Percentiles rank a stretch among this genome's conserved stretches.
These are phyloP conservation scores for Lutjanus campechanus DNA, from an alignment of 2,797 vertebrate genomes.

Conservation along the genomic window DNA sequence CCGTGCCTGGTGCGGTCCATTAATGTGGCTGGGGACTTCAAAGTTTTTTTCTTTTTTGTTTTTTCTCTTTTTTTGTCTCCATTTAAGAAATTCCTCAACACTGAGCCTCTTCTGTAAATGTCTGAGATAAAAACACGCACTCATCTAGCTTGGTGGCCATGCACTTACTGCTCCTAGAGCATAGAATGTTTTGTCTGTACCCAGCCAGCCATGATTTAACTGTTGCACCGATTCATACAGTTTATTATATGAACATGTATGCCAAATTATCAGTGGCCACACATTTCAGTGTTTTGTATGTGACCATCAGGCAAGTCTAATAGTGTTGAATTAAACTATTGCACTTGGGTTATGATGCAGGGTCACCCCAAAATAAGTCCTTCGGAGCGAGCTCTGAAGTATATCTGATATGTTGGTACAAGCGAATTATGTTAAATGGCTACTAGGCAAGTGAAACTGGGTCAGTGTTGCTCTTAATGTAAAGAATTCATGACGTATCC, in stretches of 20 bases:
- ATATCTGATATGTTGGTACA: slow-evolving; percentile 40
- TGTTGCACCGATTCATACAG: slow-evolving; percentile 44
- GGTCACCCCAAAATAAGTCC: slow-evolving; percentile 29
- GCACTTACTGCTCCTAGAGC: slow-evolving; percentile 72
- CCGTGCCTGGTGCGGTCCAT: slow-evolving; percentile 77
- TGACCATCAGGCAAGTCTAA: slow-evolving; percentile 35
- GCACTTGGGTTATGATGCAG: slow-evolving; percentile 31
- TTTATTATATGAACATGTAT: slow-evolving; percentile 37
- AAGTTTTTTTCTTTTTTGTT: slow-evolving; percentile 18
- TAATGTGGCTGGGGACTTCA: slow-evolving; percentile 64
- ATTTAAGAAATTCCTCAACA: slow-evolving; percentile 52
- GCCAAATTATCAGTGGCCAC: slow-evolving; percentile 55
- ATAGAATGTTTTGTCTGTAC: slow-evolving; percentile 60
- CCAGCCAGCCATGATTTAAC: slow-evolving; percentile 44
- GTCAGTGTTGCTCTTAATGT: slow-evolving; percentile 55
- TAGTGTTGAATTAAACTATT: slow-evolving; percentile 32
- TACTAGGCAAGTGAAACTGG: slow-evolving; percentile 44
- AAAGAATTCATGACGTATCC: slow-evolving; percentile 50
- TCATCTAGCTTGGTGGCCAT: slow-evolving; percentile 55
- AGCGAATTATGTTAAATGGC: slow-evolving; percentile 39
- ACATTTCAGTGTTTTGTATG: slow-evolving; percentile 41
- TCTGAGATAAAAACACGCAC: slow-evolving; percentile 43
- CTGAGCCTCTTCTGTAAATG: slow-evolving; percentile 60
- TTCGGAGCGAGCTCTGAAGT: slow-evolving; percentile 20
- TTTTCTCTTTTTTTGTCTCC: slow-evolving; percentile 8